A percentile compares a stretch with the other conserved stretches of the same genome.
phyloP scores from a whole-genome alignment of 2,888 invertebrate species.

The Corbicula japonica region DNA sequence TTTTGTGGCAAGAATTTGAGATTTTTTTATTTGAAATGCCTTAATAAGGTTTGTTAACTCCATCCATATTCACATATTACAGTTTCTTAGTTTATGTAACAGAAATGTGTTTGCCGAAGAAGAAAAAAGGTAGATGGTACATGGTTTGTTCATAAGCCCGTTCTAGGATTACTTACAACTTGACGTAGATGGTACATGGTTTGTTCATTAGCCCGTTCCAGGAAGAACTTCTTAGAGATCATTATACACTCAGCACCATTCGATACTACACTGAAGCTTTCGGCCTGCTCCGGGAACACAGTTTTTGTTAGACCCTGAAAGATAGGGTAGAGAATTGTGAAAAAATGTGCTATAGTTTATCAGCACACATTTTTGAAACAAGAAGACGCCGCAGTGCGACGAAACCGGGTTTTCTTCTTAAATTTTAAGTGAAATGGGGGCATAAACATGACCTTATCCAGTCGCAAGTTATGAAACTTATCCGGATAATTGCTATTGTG shows the following conservation, averaged over 20 bases:
- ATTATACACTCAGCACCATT: slow-evolving; percentile 85
- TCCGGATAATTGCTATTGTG: too few relatives aligned
- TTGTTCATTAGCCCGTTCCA: slow-evolving; percentile 76
- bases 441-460: too few relatives aligned
- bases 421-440: too few relatives aligned
- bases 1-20: too few relatives aligned
- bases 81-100: neutral
- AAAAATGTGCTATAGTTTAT: too few relatives aligned
- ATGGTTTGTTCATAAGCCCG: slow-evolving; percentile 72
- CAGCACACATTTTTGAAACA: too few relatives aligned
- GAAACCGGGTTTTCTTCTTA: too few relatives aligned
- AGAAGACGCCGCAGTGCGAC: too few relatives aligned
- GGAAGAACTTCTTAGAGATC: slow-evolving; percentile 82
- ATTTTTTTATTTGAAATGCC: too few relatives aligned
- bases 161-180: slow-evolving; percentile 75
- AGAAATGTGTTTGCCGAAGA: neutral
- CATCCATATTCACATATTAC: neutral
- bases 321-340: neutral
- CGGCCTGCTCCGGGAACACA: slow-evolving; percentile 81
- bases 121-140: slow-evolving; percentile 55
- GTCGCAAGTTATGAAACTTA: too few relatives aligned
- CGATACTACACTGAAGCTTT: slow-evolving; percentile 81
- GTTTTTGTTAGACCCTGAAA: slow-evolving; percentile 80
- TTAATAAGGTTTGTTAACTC: too few relatives aligned
- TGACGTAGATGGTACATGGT: slow-evolving; percentile 73